Conservation (phyloP, 1,140 invertebrate species). For the Carposina sasakii region DNA sequence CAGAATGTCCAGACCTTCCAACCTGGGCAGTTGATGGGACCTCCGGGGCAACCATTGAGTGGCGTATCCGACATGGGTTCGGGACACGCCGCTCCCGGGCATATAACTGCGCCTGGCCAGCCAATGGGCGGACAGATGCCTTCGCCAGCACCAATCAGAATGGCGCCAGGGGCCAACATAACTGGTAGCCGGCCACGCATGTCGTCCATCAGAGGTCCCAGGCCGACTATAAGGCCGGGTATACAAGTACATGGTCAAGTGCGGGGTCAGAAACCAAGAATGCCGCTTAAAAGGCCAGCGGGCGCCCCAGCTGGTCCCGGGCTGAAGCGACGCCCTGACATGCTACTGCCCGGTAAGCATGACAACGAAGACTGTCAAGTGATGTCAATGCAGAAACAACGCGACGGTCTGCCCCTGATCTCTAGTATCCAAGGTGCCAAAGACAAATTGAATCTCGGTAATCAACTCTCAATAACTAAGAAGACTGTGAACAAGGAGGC, state of each 20-base stretch:
- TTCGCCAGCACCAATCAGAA: conserved; percentile 44
- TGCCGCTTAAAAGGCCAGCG: conserved; percentile 58
- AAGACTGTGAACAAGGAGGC: conserved; percentile 78
- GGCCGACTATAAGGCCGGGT: conserved; percentile 51
- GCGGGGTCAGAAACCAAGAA: conserved; percentile 43
- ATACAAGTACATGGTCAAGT: conserved; percentile 58
- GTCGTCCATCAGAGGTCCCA: conserved; percentile 38
- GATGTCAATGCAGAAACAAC: conserved; percentile 81
- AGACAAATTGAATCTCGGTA: conserved; percentile 63
- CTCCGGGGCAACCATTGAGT: not conserved
- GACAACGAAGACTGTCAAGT: conserved; percentile 70
- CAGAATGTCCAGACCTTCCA: conserved; percentile 63
- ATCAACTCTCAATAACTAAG: conserved; percentile 77
- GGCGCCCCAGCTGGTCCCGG: conserved; percentile 28
- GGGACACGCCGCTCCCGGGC: not conserved
- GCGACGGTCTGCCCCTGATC: conserved; percentile 81
- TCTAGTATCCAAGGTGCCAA: conserved; percentile 79
- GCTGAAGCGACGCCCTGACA: conserved; percentile 54
- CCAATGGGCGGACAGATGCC: conserved; percentile 36
- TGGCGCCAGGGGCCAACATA: conserved; percentile 43
- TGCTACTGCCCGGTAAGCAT: conserved; percentile 65
- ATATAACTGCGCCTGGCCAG: conserved; percentile 11
- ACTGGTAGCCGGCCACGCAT: conserved; percentile 41
- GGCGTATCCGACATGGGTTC: not conserved
- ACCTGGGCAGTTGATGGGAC: conserved; percentile 33